Base-by-base conservation (phyloP, 2,888 invertebrate species). In the Brassicogethes aeneus region DNA sequence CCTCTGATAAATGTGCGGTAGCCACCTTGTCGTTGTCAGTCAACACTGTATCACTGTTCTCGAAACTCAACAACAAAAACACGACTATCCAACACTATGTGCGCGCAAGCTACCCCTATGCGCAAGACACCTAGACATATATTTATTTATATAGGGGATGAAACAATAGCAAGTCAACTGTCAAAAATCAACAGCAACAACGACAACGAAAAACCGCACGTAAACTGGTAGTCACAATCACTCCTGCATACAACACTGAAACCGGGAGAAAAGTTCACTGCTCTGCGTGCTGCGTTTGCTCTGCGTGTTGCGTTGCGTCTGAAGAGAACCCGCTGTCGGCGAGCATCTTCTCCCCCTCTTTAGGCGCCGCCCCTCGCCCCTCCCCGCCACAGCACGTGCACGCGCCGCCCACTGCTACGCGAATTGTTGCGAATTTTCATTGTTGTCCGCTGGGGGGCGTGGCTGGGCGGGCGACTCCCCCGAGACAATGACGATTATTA, bases 291-390 rank as follows among this genome's bases (percentile, higher is more conserved):
- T 66, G 65, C 65, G 65, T 65, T 49, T 56, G 42, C 52, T 55
- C 62, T 65, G 66, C 66, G 67, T 66, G 59, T 58, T 57, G 55
- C 59, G 63, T 64, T 67, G 66, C 66, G 66, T 68, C 67, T 68
- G 66, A 50, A 53, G 46, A 47, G 56, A 51, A 55, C 53, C 57
- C 50, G 54, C 48, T 5, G 23, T 23, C 23, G 23, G 5, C 23
- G 48, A 47, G 55, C 57, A 56, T 53, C 55, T 54, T n/a, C n/a
- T n/a, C n/a, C 62, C 63, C 64, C 62, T 50, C 60, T 56, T 53
- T 23, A 39, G 49, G 52, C 44, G 46, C 50, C 58, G 60, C 57
- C 60, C 61, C 52, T 51, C 54, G 59, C 45, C 53, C 64, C 65
- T 54, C 64, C 65, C 59, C 53, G 50, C 51, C 52, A 42, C 55